Base-by-base conservation (phyloP, 2,113 vertebrate genomes). In the Calypte anna region DNA sequence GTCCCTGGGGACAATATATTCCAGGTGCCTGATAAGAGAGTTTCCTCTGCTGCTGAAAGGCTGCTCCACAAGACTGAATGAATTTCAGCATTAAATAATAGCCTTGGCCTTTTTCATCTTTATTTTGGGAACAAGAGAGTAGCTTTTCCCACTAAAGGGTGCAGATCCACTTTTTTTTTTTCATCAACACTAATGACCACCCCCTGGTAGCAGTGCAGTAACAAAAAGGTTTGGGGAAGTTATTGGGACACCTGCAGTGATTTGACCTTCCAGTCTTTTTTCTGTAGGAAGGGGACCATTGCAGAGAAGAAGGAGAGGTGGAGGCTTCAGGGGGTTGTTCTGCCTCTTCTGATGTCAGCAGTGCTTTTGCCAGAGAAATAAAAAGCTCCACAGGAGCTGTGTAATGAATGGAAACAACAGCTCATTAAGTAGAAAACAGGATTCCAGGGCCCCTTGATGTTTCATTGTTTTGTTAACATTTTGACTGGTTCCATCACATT, bases 21-120 rank as follows among this genome's bases (percentile, higher is more conserved):
- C 72, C 70, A 85, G 93, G 70, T 78, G 17, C 76, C 63, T 92
- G 68, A 94, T 88, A 88, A 94, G 38, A 91, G 24, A 82, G 31
- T 54, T 78, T 90, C 63, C 61, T 85, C 33, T 86, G 75, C 72
- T 84, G n/a, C 36, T 88, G 84, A 73, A 88, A 88, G 48, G 25
- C 75, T 88, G 28, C 40, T 66, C 40, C 53, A 40, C 21, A 82
- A 82, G 46, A 51, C 44, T 68, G 62, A 70, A 59, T 24, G 33
- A 53, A 78, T 91, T 36, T 86, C 78, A 54, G 33, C 68, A 36
- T 55, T 78, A 79, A 87, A 58, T 87, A 89, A 92, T 50, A 92
- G 25, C 40, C 23, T 67, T 79, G 44, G 30, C 15, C 25, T 72
- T 86, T 79, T 61, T 54, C 5, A 3, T n/a, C 24, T 59, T 73